These are phyloP conservation scores for Drosophila bipectinata DNA, from an alignment of 1,140 invertebrate genomes.

Conservation along the genomic window DNA sequence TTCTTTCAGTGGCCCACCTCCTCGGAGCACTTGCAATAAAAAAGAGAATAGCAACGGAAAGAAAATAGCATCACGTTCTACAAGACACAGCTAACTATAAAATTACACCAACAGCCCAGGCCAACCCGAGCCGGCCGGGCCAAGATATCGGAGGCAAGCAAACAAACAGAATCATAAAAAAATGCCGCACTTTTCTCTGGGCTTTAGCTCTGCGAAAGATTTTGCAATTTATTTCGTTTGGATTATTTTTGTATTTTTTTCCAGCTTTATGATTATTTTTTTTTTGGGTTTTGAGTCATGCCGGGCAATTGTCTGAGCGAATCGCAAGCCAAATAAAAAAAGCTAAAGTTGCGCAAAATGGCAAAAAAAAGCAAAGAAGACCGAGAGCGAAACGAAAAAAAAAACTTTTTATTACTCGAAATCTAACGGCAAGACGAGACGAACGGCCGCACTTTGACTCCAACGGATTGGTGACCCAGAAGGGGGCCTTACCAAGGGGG, in stretches of 20 bases:
- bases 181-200: conserved; percentile 70
- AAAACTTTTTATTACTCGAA: conserved; percentile 62
- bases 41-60: conserved; percentile 16
- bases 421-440: conserved; percentile 62
- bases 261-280: conserved; percentile 3
- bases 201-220: conserved; percentile 64
- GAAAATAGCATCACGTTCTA: conserved; percentile 66
- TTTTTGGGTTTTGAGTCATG: conserved; percentile 60
- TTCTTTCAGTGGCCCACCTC: conserved; percentile 39
- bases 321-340: conserved; percentile 39
- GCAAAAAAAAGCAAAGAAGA: conserved; percentile 17
- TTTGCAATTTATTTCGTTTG: conserved; percentile 76
- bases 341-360: conserved; percentile 50
- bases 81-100: conserved; percentile 61
- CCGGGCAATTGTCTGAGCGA: conserved; percentile 65
- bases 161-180: conserved; percentile 69
- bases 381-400: conserved; percentile 8
- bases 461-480: conserved; percentile 20
- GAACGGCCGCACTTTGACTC: conserved; percentile 63
- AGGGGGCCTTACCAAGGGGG: neutral
- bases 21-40: conserved; percentile 44
- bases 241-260: conserved; percentile 30
- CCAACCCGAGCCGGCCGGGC: neutral
- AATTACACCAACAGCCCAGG: conserved; percentile 38
- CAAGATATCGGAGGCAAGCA: conserved; percentile 29